These are phyloP conservation scores for Neopipo cinnamomea DNA, from an alignment of 2,113 vertebrate species.

Conservation along the genomic window DNA sequence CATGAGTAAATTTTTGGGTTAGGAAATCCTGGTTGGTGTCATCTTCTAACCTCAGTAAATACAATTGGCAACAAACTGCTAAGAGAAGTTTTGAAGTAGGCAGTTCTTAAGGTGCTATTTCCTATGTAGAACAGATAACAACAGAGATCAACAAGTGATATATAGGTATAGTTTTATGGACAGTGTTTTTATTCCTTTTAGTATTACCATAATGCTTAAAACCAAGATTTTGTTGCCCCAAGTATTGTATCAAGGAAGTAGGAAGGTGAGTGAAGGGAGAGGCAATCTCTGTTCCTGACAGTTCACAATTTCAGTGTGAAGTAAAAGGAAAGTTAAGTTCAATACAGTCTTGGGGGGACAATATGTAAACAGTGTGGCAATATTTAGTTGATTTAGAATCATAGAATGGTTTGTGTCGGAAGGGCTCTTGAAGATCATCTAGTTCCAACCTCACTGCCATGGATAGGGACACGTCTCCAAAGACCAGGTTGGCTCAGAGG, in stretches of 20 bases:
- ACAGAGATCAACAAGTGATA: not conserved
- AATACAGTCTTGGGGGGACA: fast-evolving
- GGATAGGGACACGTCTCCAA: not conserved
- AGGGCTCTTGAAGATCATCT: not conserved
- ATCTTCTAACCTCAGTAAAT: not conserved
- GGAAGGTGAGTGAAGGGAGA: not conserved
- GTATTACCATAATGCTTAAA: not conserved
- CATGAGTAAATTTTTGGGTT: not conserved
- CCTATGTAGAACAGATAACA: not conserved
- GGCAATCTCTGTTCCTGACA: not conserved
- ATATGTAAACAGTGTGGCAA: not conserved
- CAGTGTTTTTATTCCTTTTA: not conserved
- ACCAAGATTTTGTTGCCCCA: not conserved
- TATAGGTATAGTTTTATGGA: not conserved
- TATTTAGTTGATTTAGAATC: not conserved
- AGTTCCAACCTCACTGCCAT: not conserved
- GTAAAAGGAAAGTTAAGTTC: not conserved
- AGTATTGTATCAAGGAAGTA: not conserved
- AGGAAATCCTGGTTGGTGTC: not conserved
- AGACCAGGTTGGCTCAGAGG: not conserved
- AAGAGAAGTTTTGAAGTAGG: not conserved
- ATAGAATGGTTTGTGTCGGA: not conserved
- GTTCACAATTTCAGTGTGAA: not conserved
- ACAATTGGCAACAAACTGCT: not conserved
- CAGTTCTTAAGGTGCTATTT: not conserved